Percentiles rank a stretch among this genome's conserved stretches.
Evolutionary conservation across 2,797 vertebrate genomes (phyloP).

Genomic region (Argyrosomus regius): DNA sequence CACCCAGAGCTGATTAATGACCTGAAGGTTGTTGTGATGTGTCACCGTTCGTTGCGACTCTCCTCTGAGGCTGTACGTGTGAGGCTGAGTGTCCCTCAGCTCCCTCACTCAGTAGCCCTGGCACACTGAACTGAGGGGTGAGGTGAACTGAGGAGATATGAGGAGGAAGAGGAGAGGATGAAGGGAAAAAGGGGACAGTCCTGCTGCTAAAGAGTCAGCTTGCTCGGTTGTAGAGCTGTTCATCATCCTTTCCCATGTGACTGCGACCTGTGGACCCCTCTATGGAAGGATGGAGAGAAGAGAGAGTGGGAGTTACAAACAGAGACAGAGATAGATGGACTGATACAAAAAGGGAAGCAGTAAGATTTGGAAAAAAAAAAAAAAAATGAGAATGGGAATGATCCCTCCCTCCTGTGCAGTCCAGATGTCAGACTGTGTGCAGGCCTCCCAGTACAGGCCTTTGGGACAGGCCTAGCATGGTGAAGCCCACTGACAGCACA

Average conservation of each 20-base stretch:
- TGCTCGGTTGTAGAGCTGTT: conserved; percentile 82
- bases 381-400: conserved; percentile 53
- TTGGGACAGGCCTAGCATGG: conserved; percentile 76
- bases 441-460: conserved; percentile 79
- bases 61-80: conserved; percentile 55
- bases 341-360: conserved; percentile 56
- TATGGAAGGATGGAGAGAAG: conserved; percentile 40
- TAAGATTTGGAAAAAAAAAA: conserved; percentile 38
- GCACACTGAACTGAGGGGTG: conserved; percentile 48
- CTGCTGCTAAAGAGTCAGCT: conserved; percentile 84
- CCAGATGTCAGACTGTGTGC: conserved; percentile 83
- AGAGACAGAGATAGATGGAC: conserved; percentile 66
- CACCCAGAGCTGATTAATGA: conserved; percentile 82
- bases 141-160: conserved; percentile 66
- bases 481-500: conserved; percentile 78
- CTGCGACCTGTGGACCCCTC: conserved; percentile 68
- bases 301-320: conserved; percentile 53
- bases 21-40: conserved; percentile 80
- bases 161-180: conserved; percentile 37
- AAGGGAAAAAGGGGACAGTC: conserved; percentile 70
- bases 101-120: conserved; percentile 32
- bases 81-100: conserved; percentile 41
- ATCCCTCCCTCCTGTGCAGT: conserved; percentile 82
- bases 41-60: conserved; percentile 64
- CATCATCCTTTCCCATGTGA: conserved; percentile 81